phyloP scores from a whole-genome alignment of 2,888 invertebrate genomes.

The Acholoe squamosa region DNA sequence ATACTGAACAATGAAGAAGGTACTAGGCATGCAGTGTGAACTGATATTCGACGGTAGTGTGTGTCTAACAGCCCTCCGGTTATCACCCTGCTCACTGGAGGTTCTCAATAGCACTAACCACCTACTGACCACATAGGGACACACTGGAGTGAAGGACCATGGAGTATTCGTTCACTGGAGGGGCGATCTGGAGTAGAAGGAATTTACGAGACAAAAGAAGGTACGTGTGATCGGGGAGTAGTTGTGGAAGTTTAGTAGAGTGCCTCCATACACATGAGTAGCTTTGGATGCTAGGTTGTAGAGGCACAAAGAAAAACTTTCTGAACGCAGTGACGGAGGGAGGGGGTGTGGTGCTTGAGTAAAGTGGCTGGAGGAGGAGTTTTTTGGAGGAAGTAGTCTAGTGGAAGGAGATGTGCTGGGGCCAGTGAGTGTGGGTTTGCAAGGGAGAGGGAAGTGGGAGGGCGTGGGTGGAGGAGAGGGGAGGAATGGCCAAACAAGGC shows the following conservation, averaged over 20 bases:
- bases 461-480: neutral
- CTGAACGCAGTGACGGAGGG: neutral
- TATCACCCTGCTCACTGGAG: neutral
- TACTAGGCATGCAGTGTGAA: neutral
- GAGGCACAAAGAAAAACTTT: conserved; percentile 20
- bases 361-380: conserved; percentile 6
- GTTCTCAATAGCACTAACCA: neutral
- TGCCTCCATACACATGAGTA: neutral
- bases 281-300: neutral
- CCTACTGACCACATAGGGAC: neutral
- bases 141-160: neutral
- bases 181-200: neutral
- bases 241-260: neutral
- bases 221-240: neutral
- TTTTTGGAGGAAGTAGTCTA: neutral
- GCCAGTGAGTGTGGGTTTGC: neutral
- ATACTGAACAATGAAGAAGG: neutral
- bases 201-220: conserved; percentile 2
- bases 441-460: neutral
- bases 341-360: neutral
- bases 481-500: conserved; percentile 1
- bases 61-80: too few relatives aligned
- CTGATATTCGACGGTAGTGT: neutral
- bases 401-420: neutral
- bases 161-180: neutral